phyloP scores from a whole-genome alignment of 2,113 vertebrate species.

The Oophaga pumilio region DNA sequence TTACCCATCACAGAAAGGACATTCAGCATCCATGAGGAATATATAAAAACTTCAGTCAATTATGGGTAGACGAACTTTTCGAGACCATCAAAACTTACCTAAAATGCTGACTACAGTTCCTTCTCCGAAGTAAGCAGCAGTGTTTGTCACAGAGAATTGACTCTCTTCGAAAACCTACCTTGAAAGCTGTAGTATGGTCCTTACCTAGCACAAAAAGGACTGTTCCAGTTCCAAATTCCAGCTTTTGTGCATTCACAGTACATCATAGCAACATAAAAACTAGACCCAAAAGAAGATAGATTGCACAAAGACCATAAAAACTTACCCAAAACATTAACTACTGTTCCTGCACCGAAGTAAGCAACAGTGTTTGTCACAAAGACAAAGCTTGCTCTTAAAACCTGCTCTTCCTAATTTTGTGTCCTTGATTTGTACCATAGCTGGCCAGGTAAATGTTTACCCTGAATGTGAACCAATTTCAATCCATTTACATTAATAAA shows the following conservation, averaged over 20 bases:
- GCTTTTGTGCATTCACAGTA: constrained; percentile 27
- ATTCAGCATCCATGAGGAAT: not conserved
- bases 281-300: not conserved
- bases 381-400: not conserved
- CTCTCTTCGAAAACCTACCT: not conserved
- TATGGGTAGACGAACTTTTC: not conserved
- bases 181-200: not conserved
- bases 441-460: too few species aligned
- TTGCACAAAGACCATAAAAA: not conserved
- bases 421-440: not conserved
- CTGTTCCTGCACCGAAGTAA: constrained; percentile 35
- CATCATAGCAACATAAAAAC: constrained; percentile 12
- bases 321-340: constrained; percentile 47
- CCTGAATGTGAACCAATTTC: too few species aligned
- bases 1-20: constrained; percentile 46
- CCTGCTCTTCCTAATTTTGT: not conserved
- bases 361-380: not conserved
- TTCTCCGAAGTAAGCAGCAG: constrained; percentile 29
- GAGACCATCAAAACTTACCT: constrained; percentile 20
- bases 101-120: constrained; percentile 43
- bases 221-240: constrained; percentile 35
- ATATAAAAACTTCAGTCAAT: not conserved
- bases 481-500: not conserved
- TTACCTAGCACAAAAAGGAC: constrained; percentile 50
- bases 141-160: not conserved